Conservation (phyloP, 2,888 invertebrate species). For the Steinernema carpocapsae region DNA sequence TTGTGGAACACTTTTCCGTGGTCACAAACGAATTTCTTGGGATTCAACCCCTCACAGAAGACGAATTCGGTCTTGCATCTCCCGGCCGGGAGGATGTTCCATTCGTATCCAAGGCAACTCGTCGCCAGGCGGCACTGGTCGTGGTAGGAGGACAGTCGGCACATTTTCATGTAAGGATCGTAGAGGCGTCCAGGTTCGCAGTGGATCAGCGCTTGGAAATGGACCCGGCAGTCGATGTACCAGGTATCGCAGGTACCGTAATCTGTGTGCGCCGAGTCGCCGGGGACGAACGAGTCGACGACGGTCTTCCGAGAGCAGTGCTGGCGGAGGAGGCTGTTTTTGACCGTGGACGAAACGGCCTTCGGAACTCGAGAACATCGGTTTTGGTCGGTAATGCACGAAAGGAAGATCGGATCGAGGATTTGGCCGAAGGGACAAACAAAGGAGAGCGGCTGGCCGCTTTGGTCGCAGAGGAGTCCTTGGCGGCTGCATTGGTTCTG, state of each 20-base stretch:
- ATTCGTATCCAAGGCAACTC: conserved; percentile 38
- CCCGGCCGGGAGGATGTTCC: conserved; percentile 43
- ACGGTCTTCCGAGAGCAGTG: background rate
- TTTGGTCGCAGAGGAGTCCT: conserved; percentile 33
- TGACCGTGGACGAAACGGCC: background rate
- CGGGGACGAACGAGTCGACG: background rate
- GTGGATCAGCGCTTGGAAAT: conserved; percentile 19
- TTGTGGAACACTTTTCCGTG: conserved; percentile 10
- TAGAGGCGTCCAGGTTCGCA: background rate
- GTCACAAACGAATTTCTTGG: conserved; percentile 28
- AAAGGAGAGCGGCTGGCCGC: conserved; percentile 33
- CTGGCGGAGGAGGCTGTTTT: background rate
- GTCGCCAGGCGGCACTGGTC: conserved; percentile 37
- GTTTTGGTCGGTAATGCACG: conserved; percentile 23
- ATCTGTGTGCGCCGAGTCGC: background rate
- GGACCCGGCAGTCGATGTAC: background rate
- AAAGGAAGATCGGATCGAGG: conserved; percentile 36
- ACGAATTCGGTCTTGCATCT: conserved; percentile 43
- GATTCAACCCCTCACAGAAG: conserved; percentile 43
- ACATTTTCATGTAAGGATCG: background rate
- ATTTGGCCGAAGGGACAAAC: conserved; percentile 42
- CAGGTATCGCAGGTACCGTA: conserved; percentile 25
- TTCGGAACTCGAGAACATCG: background rate
- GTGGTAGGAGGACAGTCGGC: background rate
- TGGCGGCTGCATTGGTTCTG: background rate